Evolutionary conservation across 2,113 vertebrate genomes (phyloP).

Genomic region (Empidonax alnorum): DNA sequence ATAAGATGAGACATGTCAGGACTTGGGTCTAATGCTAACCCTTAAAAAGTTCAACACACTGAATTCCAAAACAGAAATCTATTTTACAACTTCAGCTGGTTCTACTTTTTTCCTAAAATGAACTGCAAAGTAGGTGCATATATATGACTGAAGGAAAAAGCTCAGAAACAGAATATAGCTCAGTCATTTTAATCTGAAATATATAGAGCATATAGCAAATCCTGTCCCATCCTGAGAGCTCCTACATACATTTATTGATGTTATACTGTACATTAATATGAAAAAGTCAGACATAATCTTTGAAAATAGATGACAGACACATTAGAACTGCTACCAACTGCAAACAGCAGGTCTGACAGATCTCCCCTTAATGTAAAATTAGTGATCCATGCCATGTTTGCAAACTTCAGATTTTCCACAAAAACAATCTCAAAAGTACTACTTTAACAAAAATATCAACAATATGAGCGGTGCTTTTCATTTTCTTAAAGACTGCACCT

Average conservation of each 20-base stretch:
- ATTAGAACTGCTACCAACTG: background rate
- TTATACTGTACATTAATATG: background rate
- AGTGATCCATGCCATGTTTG: background rate
- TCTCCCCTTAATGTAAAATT: background rate
- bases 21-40: background rate
- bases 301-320: background rate
- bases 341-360: background rate
- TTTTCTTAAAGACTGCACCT: background rate
- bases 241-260: too few species aligned
- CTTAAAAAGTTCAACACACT: background rate
- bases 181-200: background rate
- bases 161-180: background rate
- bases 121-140: background rate
- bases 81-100: background rate
- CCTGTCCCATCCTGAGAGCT: background rate
- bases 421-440: background rate
- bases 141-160: background rate
- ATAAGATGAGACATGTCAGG: background rate
- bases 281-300: background rate
- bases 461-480: fast-evolving
- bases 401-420: background rate
- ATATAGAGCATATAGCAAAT: background rate
- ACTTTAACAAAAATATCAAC: background rate
- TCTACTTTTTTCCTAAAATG: background rate
- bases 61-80: background rate